phyloP scores from a whole-genome alignment of 2,888 invertebrate species.

The Parthenolecanium corni region DNA sequence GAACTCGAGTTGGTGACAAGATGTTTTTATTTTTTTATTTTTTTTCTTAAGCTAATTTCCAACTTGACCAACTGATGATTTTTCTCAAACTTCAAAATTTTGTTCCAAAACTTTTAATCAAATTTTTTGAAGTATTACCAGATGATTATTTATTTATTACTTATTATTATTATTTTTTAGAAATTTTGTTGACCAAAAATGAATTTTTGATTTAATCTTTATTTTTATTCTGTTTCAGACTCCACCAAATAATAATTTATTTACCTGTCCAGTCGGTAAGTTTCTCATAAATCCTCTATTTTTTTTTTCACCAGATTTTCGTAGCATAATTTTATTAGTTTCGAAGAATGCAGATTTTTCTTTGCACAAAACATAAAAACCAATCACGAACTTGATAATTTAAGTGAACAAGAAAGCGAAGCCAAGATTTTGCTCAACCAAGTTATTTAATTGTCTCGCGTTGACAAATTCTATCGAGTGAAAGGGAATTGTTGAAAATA shows the following conservation, averaged over 20 bases:
- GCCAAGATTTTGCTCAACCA: too few species aligned
- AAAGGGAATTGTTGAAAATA: too few species aligned
- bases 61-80: not conserved
- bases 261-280: conserved; percentile 24
- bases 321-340: too few species aligned
- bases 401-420: too few species aligned
- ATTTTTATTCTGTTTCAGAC: conserved; percentile 11
- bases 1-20: not conserved
- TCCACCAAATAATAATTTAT: conserved; percentile 24
- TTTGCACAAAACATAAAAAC: too few species aligned
- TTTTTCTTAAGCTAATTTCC: not conserved
- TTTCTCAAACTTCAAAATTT: not conserved
- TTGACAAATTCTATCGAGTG: too few species aligned
- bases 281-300: not conserved
- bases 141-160: too few species aligned
- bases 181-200: not conserved
- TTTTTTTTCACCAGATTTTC: too few species aligned
- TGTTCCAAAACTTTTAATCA: not conserved
- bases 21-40: not conserved
- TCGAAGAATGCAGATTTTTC: too few species aligned
- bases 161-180: not conserved
- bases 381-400: too few species aligned
- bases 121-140: not conserved
- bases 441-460: too few species aligned
- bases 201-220: not conserved